Evolutionary conservation across 2,113 vertebrate genomes (phyloP).

Genomic region (Oenanthe melanoleuca): DNA sequence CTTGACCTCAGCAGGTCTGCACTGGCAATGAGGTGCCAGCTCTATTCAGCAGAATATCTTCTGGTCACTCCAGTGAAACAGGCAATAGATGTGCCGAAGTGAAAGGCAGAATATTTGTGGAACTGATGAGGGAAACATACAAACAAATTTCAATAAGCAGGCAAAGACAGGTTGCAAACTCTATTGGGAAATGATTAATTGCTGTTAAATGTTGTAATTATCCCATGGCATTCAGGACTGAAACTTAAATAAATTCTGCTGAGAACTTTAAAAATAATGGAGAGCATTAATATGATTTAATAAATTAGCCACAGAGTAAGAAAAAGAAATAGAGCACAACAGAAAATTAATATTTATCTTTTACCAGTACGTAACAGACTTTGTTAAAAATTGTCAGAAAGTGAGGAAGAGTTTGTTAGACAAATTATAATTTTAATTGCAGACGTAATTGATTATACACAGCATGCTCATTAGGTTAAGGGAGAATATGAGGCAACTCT

Average conservation of each 20-base stretch:
- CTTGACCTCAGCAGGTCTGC: background rate
- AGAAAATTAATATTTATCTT: conserved; percentile 60
- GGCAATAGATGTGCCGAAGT: background rate
- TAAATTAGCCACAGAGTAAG: conserved; percentile 57
- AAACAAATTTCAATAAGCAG: conserved; percentile 40
- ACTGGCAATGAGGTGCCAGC: background rate
- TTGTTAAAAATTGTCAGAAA: conserved; percentile 48
- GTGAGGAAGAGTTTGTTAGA: conserved; percentile 61
- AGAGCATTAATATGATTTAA: conserved; percentile 37
- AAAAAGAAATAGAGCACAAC: background rate
- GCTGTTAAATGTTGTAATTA: conserved; percentile 72
- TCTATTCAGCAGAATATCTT: background rate
- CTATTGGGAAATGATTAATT: conserved; percentile 72
- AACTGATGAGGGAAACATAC: background rate
- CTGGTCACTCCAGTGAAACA: conserved; percentile 5
- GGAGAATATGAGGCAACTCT: conserved; percentile 72
- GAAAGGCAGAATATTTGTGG: background rate
- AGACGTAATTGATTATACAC: conserved; percentile 78
- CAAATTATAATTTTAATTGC: conserved; percentile 81
- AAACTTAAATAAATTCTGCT: conserved; percentile 69
- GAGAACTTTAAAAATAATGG: conserved; percentile 61
- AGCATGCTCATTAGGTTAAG: conserved; percentile 76
- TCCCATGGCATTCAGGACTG: conserved; percentile 56
- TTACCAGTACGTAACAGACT: background rate
- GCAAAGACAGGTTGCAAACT: conserved; percentile 47